phyloP scores from a whole-genome alignment of 1,140 invertebrate species.

The Habropoda laboriosa region DNA sequence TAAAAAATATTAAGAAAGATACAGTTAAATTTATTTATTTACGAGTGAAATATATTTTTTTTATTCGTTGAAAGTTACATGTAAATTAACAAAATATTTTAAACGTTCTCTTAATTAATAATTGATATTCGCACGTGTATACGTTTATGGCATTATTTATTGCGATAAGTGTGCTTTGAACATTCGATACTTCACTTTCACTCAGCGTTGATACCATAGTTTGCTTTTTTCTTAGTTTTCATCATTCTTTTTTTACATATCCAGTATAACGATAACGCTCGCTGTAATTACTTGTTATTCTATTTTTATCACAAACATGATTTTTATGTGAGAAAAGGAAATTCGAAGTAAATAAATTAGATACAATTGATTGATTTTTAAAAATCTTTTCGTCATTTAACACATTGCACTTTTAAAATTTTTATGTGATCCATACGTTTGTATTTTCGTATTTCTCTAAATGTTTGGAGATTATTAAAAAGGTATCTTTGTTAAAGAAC shows the following conservation, averaged over 20 bases:
- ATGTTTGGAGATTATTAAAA: too few species aligned
- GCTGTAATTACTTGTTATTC: neutral
- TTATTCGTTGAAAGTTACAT: neutral
- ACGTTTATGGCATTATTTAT: neutral
- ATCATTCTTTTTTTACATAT: too few species aligned
- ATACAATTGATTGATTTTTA: neutral
- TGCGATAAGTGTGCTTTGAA: neutral
- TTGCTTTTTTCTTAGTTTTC: neutral
- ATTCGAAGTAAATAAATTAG: neutral
- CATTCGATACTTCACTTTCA: neutral
- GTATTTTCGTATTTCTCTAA: too few species aligned
- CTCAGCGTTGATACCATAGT: neutral
- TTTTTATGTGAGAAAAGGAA: neutral
- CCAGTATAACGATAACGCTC: neutral
- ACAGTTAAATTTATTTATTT: neutral
- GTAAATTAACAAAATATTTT: neutral
- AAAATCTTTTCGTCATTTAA: too few species aligned
- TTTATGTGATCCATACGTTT: too few species aligned
- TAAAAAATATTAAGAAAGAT: neutral
- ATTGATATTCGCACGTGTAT: neutral
- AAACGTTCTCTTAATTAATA: constrained; percentile 6
- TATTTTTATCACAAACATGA: neutral
- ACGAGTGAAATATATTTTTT: too few species aligned
- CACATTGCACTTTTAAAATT: too few species aligned
- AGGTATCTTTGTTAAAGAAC: neutral